Conservation (phyloP, 1,140 invertebrate species). For the Chironomus striatipennis region DNA sequence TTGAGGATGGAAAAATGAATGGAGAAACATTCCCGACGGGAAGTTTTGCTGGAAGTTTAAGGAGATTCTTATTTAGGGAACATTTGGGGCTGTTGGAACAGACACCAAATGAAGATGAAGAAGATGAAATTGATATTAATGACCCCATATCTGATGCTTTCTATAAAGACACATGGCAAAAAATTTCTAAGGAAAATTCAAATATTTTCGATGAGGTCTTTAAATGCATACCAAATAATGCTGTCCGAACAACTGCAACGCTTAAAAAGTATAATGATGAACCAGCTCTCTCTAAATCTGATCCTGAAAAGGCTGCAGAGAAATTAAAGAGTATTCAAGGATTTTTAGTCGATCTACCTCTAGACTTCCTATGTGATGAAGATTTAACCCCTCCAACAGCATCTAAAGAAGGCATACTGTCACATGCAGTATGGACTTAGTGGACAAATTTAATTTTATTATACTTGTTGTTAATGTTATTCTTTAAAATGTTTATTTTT, state of each 20-base stretch:
- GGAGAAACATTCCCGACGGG: conserved; percentile 70
- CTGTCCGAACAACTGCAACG: conserved; percentile 61
- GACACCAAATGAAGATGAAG: conserved; percentile 39
- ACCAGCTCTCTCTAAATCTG: conserved; percentile 51
- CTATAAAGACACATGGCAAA: conserved; percentile 72
- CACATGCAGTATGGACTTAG: conserved; percentile 69
- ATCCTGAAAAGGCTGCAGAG: conserved; percentile 59
- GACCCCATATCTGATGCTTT: conserved; percentile 70
- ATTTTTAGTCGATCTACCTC: conserved; percentile 74
- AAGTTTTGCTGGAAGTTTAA: conserved; percentile 71
- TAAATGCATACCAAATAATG: conserved; percentile 73
- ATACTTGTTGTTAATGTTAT: no score
- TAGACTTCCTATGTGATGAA: conserved; percentile 78
- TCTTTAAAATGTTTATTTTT: no score
- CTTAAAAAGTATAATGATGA: conserved; percentile 63
- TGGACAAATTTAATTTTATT: not conserved
- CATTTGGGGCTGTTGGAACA: conserved; percentile 61
- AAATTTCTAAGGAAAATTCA: conserved; percentile 69
- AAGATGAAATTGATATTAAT: conserved; percentile 45
- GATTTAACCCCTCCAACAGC: conserved; percentile 65
- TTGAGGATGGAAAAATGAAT: conserved; percentile 71
- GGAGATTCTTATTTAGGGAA: conserved; percentile 81
- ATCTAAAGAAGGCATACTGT: conserved; percentile 76
- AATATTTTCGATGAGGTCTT: conserved; percentile 83
- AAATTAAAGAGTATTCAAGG: conserved; percentile 70